phyloP scores from a whole-genome alignment of 2,113 vertebrate genomes.

The Nycticryphes semicollaris region DNA sequence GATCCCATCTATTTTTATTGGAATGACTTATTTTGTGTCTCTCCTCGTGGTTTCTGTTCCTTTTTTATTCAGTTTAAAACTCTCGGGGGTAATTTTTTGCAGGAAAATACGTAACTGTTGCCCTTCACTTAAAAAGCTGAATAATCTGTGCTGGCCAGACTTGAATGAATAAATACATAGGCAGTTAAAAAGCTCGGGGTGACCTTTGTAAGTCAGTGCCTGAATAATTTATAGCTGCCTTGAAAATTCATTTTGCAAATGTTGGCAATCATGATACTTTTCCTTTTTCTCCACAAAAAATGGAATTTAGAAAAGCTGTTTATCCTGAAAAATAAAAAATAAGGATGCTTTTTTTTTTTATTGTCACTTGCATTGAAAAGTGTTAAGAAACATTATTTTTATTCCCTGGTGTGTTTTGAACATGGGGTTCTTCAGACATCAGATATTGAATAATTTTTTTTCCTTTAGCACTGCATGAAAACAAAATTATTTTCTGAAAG shows the following conservation, averaged over 20 bases:
- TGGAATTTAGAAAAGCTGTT: not conserved
- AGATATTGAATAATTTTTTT: not conserved
- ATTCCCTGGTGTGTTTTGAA: not conserved
- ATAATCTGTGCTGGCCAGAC: not conserved
- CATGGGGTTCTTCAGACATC: not conserved
- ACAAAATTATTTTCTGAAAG: not conserved
- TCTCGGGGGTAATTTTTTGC: not conserved
- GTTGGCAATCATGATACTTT: not conserved
- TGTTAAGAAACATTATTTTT: not conserved
- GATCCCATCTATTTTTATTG: not conserved
- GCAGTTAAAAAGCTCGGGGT: constrained; percentile 5
- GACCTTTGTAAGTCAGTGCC: not conserved
- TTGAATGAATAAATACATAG: not conserved
- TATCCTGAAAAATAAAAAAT: not conserved
- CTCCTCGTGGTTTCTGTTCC: not conserved
- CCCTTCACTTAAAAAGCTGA: not conserved
- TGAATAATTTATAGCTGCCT: constrained; percentile 7
- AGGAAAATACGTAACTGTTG: constrained; percentile 2
- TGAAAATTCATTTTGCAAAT: constrained; percentile 4
- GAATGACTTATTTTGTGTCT: not conserved
- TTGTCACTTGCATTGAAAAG: not conserved
- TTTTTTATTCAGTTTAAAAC: not conserved
- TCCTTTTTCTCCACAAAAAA: not conserved
- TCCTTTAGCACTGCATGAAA: not conserved
- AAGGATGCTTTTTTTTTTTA: not conserved